These are phyloP conservation scores for Naja naja DNA, from an alignment of 2,113 vertebrate genomes.

Conservation along the genomic window DNA sequence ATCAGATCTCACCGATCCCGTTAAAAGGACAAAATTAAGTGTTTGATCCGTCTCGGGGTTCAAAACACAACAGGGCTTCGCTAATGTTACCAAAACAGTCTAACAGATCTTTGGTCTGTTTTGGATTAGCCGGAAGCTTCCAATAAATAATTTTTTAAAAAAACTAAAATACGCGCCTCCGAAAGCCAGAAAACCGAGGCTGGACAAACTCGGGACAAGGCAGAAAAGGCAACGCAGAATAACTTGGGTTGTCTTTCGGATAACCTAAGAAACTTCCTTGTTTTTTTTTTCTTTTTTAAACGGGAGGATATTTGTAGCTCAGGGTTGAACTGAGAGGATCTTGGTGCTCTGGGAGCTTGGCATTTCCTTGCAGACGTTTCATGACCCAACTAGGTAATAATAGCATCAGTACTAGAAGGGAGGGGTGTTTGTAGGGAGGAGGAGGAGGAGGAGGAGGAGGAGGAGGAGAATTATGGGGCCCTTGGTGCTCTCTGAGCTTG, in stretches of 20 bases:
- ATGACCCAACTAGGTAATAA: too few relatives aligned
- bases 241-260: too few relatives aligned
- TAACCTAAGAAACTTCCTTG: background rate
- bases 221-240: background rate
- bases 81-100: background rate
- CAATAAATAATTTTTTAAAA: background rate
- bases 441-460: too few relatives aligned
- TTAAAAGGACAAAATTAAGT: background rate
- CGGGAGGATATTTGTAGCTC: too few relatives aligned
- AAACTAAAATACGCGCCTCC: background rate
- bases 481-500: too few relatives aligned
- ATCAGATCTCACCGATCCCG: background rate
- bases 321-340: too few relatives aligned
- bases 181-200: background rate
- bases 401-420: too few relatives aligned
- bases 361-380: too few relatives aligned
- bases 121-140: background rate
- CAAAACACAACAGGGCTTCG: background rate
- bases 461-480: too few relatives aligned
- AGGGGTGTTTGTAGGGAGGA: too few relatives aligned
- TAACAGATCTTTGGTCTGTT: background rate
- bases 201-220: background rate
- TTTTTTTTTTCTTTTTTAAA: too few relatives aligned
- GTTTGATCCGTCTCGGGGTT: background rate
- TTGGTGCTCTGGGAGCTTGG: too few relatives aligned